These are phyloP conservation scores for Neoitamus cyanurus DNA, from an alignment of 2,888 invertebrate species.

Conservation along the genomic window DNA sequence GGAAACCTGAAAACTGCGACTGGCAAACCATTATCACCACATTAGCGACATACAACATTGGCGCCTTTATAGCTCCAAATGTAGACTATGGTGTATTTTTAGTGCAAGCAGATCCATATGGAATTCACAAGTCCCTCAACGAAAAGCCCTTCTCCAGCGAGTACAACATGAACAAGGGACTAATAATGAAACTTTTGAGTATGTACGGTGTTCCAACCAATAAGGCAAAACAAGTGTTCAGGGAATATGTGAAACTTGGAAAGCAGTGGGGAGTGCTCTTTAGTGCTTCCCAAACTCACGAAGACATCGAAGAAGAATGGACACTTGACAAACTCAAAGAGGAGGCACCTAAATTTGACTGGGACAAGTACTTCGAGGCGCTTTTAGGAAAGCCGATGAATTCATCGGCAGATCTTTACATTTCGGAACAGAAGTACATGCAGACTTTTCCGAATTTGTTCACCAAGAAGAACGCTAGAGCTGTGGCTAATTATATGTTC, in stretches of 20 bases:
- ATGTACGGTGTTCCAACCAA: neutral
- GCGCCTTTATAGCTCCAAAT: neutral
- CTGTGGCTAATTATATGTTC: neutral
- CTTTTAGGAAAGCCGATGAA: neutral
- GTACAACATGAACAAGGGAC: neutral
- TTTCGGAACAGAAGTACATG: neutral
- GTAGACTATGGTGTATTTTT: neutral
- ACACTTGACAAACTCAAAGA: neutral
- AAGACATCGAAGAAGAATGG: neutral
- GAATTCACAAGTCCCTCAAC: neutral
- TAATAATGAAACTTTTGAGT: neutral
- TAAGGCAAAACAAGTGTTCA: neutral
- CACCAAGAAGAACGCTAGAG: neutral
- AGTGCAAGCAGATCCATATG: neutral
- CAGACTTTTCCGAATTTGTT: neutral
- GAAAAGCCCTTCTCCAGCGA: neutral
- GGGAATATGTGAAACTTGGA: neutral
- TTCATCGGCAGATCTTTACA: neutral
- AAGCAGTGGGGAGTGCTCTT: neutral
- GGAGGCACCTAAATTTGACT: neutral
- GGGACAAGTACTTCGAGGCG: neutral
- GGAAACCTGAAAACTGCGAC: conserved; percentile 2
- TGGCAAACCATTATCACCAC: neutral
- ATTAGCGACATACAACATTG: neutral
- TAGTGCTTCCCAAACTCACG: neutral